These are phyloP conservation scores for Anableps anableps DNA, from an alignment of 2,797 vertebrate genomes.

Conservation along the genomic window DNA sequence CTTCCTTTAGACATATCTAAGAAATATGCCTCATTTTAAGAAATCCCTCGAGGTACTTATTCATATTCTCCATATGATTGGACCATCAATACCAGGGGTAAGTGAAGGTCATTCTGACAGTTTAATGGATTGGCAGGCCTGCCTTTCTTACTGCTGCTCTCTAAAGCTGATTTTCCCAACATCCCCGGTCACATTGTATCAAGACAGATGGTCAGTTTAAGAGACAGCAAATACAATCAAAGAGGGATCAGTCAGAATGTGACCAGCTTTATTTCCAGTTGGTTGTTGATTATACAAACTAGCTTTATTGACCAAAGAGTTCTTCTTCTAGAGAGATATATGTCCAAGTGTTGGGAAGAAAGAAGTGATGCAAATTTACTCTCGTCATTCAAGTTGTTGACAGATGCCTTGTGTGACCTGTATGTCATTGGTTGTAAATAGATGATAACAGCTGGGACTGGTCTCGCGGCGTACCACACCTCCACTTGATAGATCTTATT, in stretches of 20 bases:
- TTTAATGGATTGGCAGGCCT: constrained; percentile 63
- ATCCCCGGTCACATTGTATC: constrained; percentile 51
- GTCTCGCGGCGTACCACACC: neutral
- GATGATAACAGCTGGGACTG: constrained; percentile 24
- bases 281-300: constrained; percentile 37
- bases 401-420: constrained; percentile 21
- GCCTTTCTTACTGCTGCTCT: constrained; percentile 38
- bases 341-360: constrained; percentile 17
- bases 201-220: constrained; percentile 46
- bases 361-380: constrained; percentile 5
- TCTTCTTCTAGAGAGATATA: constrained; percentile 6
- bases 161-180: constrained; percentile 29
- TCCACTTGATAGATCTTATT: neutral
- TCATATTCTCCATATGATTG: constrained; percentile 79
- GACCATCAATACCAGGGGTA: constrained; percentile 77
- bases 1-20: constrained; percentile 68
- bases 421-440: constrained; percentile 27
- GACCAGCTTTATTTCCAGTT: constrained; percentile 32
- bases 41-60: constrained; percentile 74
- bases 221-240: constrained; percentile 63
- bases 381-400: constrained; percentile 15
- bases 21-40: constrained; percentile 72
- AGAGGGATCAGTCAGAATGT: constrained; percentile 45
- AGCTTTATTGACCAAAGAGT: constrained; percentile 19
- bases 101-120: constrained; percentile 78